phyloP scores from a whole-genome alignment of 2,888 invertebrate species.

The Pyrgus malvae region DNA sequence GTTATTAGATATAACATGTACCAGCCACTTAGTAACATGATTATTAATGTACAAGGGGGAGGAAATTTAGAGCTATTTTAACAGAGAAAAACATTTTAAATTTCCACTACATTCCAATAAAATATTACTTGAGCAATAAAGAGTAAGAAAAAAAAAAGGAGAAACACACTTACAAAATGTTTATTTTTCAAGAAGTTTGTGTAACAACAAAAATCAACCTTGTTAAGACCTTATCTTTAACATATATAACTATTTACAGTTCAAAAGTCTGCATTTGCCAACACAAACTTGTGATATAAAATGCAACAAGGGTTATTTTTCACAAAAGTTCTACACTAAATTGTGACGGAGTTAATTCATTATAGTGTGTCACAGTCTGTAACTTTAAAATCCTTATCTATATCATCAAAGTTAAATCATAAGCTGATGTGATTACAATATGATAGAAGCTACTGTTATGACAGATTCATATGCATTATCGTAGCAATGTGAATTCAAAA shows the following conservation, averaged over 20 bases:
- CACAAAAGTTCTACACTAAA: conserved; percentile 72
- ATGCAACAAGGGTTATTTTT: conserved; percentile 78
- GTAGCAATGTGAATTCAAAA: conserved; percentile 69
- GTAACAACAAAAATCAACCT: conserved; percentile 82
- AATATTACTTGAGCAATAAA: background rate
- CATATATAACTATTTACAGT: conserved; percentile 81
- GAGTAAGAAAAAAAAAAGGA: conserved; percentile 29
- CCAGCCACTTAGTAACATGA: conserved; percentile 9
- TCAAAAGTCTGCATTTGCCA: conserved; percentile 75
- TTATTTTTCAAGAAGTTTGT: conserved; percentile 80
- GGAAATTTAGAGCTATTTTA: conserved; percentile 30
- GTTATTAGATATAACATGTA: background rate
- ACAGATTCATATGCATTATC: conserved; percentile 63
- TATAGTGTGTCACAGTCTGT: conserved; percentile 63
- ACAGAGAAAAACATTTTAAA: background rate
- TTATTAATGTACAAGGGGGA: conserved; percentile 39
- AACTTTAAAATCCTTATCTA: conserved; percentile 57
- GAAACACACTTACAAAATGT: conserved; percentile 81
- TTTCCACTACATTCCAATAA: background rate
- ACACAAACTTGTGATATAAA: conserved; percentile 78
- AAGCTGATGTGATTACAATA: conserved; percentile 75
- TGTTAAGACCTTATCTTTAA: conserved; percentile 78
- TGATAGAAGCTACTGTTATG: conserved; percentile 73
- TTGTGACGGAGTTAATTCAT: conserved; percentile 78
- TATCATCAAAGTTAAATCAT: conserved; percentile 64